phyloP scores from a whole-genome alignment of 2,113 vertebrate species.

The Tachysurus vachellii region DNA sequence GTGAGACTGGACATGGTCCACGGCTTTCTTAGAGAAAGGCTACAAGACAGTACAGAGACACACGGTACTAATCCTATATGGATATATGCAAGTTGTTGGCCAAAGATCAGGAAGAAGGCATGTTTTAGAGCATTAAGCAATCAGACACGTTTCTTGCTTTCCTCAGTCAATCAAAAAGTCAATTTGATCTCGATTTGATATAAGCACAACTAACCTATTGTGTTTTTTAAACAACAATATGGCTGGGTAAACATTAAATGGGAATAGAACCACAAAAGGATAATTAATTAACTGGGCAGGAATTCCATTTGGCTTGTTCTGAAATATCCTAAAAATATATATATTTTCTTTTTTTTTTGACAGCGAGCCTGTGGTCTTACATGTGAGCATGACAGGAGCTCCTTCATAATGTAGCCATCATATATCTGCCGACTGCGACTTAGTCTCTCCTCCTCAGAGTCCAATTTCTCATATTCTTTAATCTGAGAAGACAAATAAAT shows the following conservation, averaged over 20 bases:
- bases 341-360: neutral
- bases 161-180: neutral
- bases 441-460: slow-evolving; percentile 88
- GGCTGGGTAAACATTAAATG: neutral
- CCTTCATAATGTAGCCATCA: slow-evolving; percentile 95
- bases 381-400: slow-evolving; percentile 93
- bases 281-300: neutral
- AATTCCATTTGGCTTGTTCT: neutral
- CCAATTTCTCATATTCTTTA: slow-evolving; percentile 94
- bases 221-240: neutral
- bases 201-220: neutral
- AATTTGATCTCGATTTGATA: neutral
- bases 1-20: slow-evolving; percentile 93
- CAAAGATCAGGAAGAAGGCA: neutral
- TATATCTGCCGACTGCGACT: slow-evolving; percentile 91
- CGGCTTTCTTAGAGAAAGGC: slow-evolving; percentile 93
- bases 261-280: neutral
- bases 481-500: slow-evolving; percentile 70
- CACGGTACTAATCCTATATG: neutral
- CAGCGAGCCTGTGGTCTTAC: slow-evolving; percentile 68
- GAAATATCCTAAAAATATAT: neutral
- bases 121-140: neutral
- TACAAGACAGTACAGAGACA: slow-evolving; percentile 63
- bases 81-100: neutral
- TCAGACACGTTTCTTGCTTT: neutral